Evolutionary conservation across 2,888 invertebrate species (phyloP), one percentile per base, ranked within the genome.

Genomic region (Drosophila seclusa): DNA sequence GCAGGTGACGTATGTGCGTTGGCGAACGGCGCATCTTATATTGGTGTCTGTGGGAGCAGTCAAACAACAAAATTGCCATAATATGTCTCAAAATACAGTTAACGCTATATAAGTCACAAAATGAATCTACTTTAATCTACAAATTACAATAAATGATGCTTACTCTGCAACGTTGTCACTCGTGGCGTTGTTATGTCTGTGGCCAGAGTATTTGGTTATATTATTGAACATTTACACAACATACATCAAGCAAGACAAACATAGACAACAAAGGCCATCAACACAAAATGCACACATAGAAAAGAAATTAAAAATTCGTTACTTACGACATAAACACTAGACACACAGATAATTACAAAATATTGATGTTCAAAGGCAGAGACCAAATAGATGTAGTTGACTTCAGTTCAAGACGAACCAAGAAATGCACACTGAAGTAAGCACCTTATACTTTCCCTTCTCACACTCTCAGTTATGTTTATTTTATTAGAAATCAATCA

Each of bases 21-120:
- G 93, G 93, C 71, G 93, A 93, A 63, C 93, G 88, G 16, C 92
- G 86, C 70, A 91, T 85, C 88, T 93, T 93, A 69, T 89, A 92
- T 80, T 92, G 92, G 75, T 93, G 92, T 79, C 93, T 93, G 77
- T 68, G 69, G 27, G 8, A 66, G 11, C 65, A 29, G 10, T 48
- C 34, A 11, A 53, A 34, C 16, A 13, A 18, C 6, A 40, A 55
- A 40, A 40, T 31, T 40, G n/a, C n/a, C 31, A 57, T 38, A 49
- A 59, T 27, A n/a, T n/a, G 6, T 24, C 11, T n/a, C 10, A 31
- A 57, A 21, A 45, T 31, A 50, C 31, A 6, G 6, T 57, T 31
- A 16, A 42, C 10, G 21, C 21, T 24, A 57, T 11, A 31, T 40
- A 40, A 21, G 3, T 0, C 21, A 57, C 40, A 31, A 29, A 31